Percentiles rank a stretch among this genome's conserved stretches.
Evolutionary conservation across 2,888 invertebrate species (phyloP).

Genomic region (Perithous albicinctus): DNA sequence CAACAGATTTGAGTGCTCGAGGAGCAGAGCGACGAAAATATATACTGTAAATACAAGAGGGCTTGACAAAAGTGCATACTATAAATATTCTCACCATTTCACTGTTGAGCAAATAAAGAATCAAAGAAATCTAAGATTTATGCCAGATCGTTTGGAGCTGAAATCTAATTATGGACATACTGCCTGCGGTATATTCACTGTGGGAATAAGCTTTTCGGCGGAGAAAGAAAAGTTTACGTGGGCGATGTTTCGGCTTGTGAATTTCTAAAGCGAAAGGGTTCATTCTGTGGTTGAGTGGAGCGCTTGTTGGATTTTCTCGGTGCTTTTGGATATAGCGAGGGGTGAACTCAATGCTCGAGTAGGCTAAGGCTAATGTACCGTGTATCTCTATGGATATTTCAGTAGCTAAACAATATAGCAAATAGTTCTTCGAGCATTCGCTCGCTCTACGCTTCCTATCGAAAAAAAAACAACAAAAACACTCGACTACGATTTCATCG

Average conservation of each 20-base stretch:
- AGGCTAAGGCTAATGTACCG: background rate
- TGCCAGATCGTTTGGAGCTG: conserved; percentile 29
- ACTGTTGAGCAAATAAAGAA: conserved; percentile 57
- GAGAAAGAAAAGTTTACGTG: conserved; percentile 9
- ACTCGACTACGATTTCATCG: too few relatives aligned
- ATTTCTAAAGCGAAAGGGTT: conserved; percentile 17
- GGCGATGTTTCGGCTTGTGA: conserved; percentile 2
- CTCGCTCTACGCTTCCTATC: too few relatives aligned
- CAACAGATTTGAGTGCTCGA: conserved; percentile 5
- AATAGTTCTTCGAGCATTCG: too few relatives aligned
- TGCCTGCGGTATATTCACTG: background rate
- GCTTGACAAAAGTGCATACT: conserved; percentile 9
- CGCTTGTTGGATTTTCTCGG: conserved; percentile 29
- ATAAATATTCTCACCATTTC: conserved; percentile 16
- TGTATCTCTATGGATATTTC: background rate
- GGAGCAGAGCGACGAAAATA: conserved; percentile 18
- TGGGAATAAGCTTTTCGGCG: conserved; percentile 23
- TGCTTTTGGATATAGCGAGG: background rate
- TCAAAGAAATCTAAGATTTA: conserved; percentile 63
- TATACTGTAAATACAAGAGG: conserved; percentile 12
- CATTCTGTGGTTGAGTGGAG: conserved; percentile 18
- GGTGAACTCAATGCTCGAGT: conserved; percentile 6
- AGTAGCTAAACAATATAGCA: background rate
- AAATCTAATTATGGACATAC: background rate
- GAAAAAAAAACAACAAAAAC: too few relatives aligned